These are phyloP conservation scores for Aphelenchoides bicaudatus DNA, from an alignment of 2,888 invertebrate species.

Conservation along the genomic window DNA sequence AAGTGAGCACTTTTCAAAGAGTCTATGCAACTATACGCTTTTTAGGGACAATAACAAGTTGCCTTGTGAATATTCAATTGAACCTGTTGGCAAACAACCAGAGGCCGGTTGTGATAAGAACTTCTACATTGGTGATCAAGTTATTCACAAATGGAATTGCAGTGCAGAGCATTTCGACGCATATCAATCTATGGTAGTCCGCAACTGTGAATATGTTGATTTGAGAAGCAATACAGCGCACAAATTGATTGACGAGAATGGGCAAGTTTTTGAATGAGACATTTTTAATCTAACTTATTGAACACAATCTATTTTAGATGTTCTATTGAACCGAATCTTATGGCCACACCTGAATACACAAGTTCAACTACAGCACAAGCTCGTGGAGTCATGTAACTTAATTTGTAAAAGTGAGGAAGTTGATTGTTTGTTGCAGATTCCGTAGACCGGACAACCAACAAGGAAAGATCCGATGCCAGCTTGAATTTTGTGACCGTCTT, in stretches of 20 bases:
- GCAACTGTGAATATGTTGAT: constrained; percentile 32
- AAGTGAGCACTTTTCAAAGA: no score
- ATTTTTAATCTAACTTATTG: not conserved
- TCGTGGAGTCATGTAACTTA: constrained; percentile 22
- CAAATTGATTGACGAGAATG: constrained; percentile 28
- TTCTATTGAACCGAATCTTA: constrained; percentile 29
- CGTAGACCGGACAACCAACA: constrained; percentile 30
- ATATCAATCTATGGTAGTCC: constrained; percentile 35
- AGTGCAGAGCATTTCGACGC: constrained; percentile 36
- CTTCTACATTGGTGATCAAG: constrained; percentile 30
- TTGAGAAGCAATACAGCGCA: constrained; percentile 8
- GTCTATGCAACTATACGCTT: no score
- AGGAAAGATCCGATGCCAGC: constrained; percentile 32
- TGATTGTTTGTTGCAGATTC: not conserved
- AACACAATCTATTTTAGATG: constrained; percentile 28
- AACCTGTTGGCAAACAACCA: not conserved
- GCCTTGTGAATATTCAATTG: constrained; percentile 30
- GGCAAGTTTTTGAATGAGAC: constrained; percentile 26
- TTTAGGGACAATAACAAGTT: constrained; percentile 27
- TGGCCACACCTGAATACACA: constrained; percentile 31
- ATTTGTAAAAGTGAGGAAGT: not conserved
- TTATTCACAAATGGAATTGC: constrained; percentile 31
- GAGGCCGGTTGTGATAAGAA: constrained; percentile 17
- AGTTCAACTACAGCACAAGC: constrained; percentile 20
- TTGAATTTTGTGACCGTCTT: constrained; percentile 36